Evolutionary conservation across 1,140 invertebrate species (phyloP).

Genomic region (Philaenus spumarius): DNA sequence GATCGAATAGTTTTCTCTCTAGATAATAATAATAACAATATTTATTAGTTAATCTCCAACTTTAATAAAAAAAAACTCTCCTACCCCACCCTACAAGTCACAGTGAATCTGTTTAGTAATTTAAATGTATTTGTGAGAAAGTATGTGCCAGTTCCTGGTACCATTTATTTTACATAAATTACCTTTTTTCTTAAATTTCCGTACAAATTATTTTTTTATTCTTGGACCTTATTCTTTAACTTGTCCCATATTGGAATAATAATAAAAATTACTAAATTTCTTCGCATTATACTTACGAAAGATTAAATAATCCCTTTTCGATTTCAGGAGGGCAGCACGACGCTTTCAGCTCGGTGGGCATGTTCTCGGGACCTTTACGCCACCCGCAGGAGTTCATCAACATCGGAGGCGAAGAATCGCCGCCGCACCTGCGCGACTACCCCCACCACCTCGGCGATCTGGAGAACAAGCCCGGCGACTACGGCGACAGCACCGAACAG

Average conservation of each 20-base stretch:
- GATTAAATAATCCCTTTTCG: neutral
- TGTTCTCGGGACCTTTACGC: slow-evolving; percentile 17
- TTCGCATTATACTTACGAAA: neutral
- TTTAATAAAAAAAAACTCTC: too few relatives aligned
- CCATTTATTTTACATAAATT: too few relatives aligned
- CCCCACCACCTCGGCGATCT: slow-evolving; percentile 6
- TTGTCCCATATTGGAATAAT: neutral
- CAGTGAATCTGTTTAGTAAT: too few relatives aligned
- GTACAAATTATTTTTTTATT: too few relatives aligned
- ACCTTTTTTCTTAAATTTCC: neutral
- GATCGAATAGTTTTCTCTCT: too few relatives aligned
- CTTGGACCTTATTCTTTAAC: neutral
- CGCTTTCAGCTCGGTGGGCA: slow-evolving; percentile 10
- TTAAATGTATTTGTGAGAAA: too few relatives aligned
- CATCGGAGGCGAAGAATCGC: slow-evolving; percentile 3
- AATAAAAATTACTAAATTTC: neutral
- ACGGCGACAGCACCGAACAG: slow-evolving; percentile 31
- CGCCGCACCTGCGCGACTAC: slow-evolving; percentile 10
- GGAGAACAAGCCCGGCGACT: slow-evolving; percentile 16
- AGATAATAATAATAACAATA: too few relatives aligned
- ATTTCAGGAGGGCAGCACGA: slow-evolving; percentile 1
- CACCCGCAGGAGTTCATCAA: slow-evolving; percentile 9
- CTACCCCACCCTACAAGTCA: too few relatives aligned
- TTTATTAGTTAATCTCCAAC: too few relatives aligned
- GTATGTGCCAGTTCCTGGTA: too few relatives aligned